Base-by-base conservation (phyloP, 2,113 vertebrate genomes). In the Pagrus major region DNA sequence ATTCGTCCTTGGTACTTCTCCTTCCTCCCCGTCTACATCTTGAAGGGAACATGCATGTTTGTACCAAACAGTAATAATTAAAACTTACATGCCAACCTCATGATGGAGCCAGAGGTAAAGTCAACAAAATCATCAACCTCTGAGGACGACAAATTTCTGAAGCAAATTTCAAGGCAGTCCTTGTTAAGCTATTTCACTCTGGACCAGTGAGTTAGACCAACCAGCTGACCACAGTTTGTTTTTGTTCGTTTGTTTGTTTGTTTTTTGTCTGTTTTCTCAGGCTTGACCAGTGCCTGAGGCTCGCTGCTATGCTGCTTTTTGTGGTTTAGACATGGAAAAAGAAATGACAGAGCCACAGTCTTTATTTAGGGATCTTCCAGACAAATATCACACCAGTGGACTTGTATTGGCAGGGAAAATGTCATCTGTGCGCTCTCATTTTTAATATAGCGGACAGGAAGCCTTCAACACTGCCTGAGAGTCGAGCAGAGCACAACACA, bases 361-460 rank as follows among this genome's bases (percentile, higher is more conserved):
- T 71, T 67, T 70, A 33, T 68, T 67, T 49, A 55, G 21, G 37
- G 23, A 74, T 39, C 23, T 60, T 20, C 21, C 18, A 66, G 21
- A 66, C 52, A 74, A 77, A 69, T 42, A 51, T 9, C 42, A 56
- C 46, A 55, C 44, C 21, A 54, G 59, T 61, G 39, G 25, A 60
- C 42, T 25, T 25, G 33, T 33, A 49, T 37, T 74, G 31, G 27
- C 23, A 18, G 52, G 15, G 42, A 29, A 18, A 69, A 61, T 67
- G 29, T 63, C 37, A 44, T 61, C 20, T 35, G 61, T 55, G 51
- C 54, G 44, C 16, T 29, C 3, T 67, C 37, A 31, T 49, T 31
- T n/a, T 64, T 56, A 41, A 64, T 60, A 35, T 12, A 59, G 21
- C 35, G 21, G 14, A 42, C 7, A 54, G 29, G 5, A 42, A 78